These are phyloP conservation scores for Andrena bucephala DNA, from an alignment of 2,888 invertebrate species.

Conservation along the genomic window DNA sequence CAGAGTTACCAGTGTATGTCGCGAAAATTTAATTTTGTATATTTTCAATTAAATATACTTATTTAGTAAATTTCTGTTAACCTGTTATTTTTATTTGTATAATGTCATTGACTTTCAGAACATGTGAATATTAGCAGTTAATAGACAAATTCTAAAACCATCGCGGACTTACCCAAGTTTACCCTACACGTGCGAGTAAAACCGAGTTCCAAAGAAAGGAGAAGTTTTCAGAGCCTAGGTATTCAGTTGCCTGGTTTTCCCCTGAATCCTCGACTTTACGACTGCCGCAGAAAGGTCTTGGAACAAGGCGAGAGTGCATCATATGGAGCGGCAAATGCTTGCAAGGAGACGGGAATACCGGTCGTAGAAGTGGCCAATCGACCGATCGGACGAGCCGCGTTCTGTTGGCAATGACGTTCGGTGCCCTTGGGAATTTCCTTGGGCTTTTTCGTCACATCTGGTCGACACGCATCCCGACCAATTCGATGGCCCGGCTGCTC, in stretches of 20 bases:
- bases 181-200: neutral
- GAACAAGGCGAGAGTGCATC: neutral
- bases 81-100: too few species aligned
- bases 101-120: too few species aligned
- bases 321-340: too few species aligned
- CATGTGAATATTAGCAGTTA: too few species aligned
- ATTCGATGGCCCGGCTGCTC: slow-evolving; percentile 47
- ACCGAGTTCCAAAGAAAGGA: neutral
- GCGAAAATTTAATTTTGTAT: too few species aligned
- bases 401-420: slow-evolving; percentile 47
- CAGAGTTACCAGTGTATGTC: too few species aligned
- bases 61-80: too few species aligned
- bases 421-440: slow-evolving; percentile 79
- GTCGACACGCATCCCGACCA: slow-evolving; percentile 74
- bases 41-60: too few species aligned
- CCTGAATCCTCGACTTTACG: neutral
- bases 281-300: neutral
- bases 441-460: slow-evolving; percentile 78
- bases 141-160: too few species aligned
- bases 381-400: neutral
- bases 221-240: neutral
- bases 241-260: neutral
- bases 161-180: too few species aligned
- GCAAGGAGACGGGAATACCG: slow-evolving; percentile 9
- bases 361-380: neutral